Base-by-base conservation (phyloP, 1,140 invertebrate genomes). In the Drosophila tani region DNA sequence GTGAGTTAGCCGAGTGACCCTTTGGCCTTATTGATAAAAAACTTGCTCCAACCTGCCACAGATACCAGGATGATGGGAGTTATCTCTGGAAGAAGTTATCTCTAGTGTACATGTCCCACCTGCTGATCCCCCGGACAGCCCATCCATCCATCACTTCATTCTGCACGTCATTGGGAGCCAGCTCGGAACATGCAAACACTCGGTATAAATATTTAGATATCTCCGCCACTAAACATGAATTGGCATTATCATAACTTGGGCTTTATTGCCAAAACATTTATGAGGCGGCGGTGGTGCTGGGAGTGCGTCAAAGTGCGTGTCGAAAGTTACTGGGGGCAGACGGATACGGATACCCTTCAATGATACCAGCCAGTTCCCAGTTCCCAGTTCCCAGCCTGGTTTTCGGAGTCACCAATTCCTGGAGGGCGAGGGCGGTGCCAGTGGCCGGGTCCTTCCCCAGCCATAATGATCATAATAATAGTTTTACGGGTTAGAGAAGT, bases 231-330 rank as follows among this genome's bases (percentile, higher is more conserved):
- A 75, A 60, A 78, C 67, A 82, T 87, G 84, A 87, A 83, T 83
- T 76, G 75, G 84, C 85, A 88, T 88, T 90, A 90, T 88, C 81
- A 88, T 90, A 90, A 90, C 74, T 84, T 70, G 84, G 69, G 68
- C 81, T 88, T 88, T 88, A 90, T 84, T 88, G 84, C 77, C 81
- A 88, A 88, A 90, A 88, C 85, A 90, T 88, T 87, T 87, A 87
- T 88, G 77, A 88, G 80, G 55, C 53, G 55, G 41, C 29, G 29
- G 3, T 9, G 12, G 15, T 1, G 60, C 17, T n/a, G 17, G 11
- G n/a, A 47, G 47, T 62, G 69, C 66, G 63, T 60, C 73, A 79
- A 88, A 88, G 84, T 88, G 84, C 84, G 84, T 88, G 84, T 58
- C 67, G 68, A 87, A 82, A 82, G 82, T 69, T 82, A 43, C 51